Conservation (phyloP, 30 jellyfish, hydroid and myxozoan genomes). For the Turritopsis dohrnii region DNA sequence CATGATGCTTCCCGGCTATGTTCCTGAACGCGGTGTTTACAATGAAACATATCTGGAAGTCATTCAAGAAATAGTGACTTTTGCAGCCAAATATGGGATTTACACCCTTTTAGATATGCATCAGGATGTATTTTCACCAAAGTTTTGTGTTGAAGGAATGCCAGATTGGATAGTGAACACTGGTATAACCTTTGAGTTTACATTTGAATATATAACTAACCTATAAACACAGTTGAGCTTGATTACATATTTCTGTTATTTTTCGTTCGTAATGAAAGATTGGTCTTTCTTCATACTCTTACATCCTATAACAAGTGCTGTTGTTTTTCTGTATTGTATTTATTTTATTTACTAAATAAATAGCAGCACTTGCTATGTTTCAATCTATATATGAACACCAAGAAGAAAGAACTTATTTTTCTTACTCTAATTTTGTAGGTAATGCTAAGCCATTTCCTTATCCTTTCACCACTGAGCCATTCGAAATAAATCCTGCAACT, state of each 20-base stretch:
- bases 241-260: no score
- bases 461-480: constrained; percentile 64
- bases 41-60: constrained; percentile 78
- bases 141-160: constrained; percentile 92
- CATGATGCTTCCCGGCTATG: constrained; percentile 95
- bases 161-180: constrained; percentile 95
- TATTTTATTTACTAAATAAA: no score
- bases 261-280: no score
- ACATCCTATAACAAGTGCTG: neutral
- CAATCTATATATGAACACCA: no score
- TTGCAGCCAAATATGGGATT: constrained; percentile 82
- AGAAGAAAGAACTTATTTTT: no score
- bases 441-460: constrained; percentile 67
- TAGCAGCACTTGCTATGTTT: no score
- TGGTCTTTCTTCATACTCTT: neutral
- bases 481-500: constrained; percentile 67
- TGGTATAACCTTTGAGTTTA: constrained; percentile 27
- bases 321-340: neutral
- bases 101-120: constrained; percentile 93
- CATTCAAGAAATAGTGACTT: constrained; percentile 46
- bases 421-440: constrained; percentile 42
- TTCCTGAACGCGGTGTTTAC: constrained; percentile 76
- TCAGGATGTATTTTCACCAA: constrained; percentile 93
- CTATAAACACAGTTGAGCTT: no score
- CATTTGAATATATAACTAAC: no score